Evolutionary conservation across 2,888 invertebrate species (phyloP).

Genomic region (Diaperis boleti): DNA sequence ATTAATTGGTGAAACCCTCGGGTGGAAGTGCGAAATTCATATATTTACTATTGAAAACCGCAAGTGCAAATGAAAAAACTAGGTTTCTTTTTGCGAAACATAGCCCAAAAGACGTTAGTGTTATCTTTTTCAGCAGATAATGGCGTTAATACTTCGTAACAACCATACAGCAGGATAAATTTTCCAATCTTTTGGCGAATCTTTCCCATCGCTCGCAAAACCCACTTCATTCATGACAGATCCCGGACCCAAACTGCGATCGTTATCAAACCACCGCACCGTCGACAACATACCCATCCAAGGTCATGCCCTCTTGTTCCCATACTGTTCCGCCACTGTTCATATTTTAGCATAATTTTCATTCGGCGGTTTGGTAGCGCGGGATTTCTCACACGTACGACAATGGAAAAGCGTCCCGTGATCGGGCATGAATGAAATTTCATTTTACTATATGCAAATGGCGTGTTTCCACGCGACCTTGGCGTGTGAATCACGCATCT

Average conservation of each 20-base stretch:
- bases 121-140: no score
- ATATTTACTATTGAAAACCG: no score
- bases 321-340: conserved; percentile 20
- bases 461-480: conserved; percentile 46
- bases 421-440: conserved; percentile 47
- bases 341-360: conserved; percentile 23
- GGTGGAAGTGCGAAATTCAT: no score
- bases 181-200: no score
- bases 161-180: no score
- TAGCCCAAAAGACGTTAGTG: no score
- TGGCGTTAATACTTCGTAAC: no score
- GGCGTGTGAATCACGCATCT: conserved; percentile 46
- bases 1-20: no score
- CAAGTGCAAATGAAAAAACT: no score
- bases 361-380: conserved; percentile 9
- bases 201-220: neutral
- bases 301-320: conserved; percentile 18
- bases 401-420: conserved; percentile 24
- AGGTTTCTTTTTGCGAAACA: no score
- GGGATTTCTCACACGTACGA: conserved; percentile 27
- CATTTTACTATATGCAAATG: conserved; percentile 47
- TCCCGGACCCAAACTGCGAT: neutral
- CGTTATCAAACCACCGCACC: conserved; percentile 3
- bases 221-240: conserved; percentile 9
- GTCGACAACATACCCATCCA: conserved; percentile 10